A percentile compares a stretch with the other conserved stretches of the same genome.
These are phyloP conservation scores for Dicentrarchus labrax DNA, from an alignment of 2,113 vertebrate genomes.

Conservation along the genomic window DNA sequence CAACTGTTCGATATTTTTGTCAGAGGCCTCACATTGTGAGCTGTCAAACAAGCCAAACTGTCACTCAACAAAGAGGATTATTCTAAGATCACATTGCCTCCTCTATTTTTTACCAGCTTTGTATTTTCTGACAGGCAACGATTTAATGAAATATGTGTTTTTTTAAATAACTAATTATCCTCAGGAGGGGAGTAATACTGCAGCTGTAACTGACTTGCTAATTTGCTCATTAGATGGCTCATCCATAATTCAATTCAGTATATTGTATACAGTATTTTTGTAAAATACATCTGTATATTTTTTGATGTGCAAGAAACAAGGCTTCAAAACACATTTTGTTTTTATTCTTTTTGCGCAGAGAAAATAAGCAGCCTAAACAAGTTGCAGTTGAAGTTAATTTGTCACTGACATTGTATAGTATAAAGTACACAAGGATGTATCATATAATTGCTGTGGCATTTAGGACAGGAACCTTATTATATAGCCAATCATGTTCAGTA, in stretches of 20 bases:
- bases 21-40: constrained; percentile 2
- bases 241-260: constrained; percentile 27
- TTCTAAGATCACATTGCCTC: background rate
- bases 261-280: constrained; percentile 16
- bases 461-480: constrained; percentile 46
- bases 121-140: background rate
- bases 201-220: constrained; percentile 20
- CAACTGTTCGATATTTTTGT: constrained; percentile 38
- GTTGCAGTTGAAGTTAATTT: constrained; percentile 34
- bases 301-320: constrained; percentile 19
- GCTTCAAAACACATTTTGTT: constrained; percentile 16
- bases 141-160: background rate
- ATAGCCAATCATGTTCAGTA: constrained; percentile 45
- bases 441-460: constrained; percentile 52
- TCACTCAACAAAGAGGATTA: background rate
- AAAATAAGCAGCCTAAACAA: constrained; percentile 5
- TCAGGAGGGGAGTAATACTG: constrained; percentile 9
- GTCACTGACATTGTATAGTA: constrained; percentile 25
- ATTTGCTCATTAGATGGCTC: constrained; percentile 28
- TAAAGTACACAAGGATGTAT: constrained; percentile 21
- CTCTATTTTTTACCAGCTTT: background rate
- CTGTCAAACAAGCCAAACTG: constrained; percentile 3
- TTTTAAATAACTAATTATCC: constrained; percentile 20
- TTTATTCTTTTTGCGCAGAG: background rate
- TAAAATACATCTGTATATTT: constrained; percentile 3